Conservation (phyloP, 2,113 vertebrate genomes). For the Stegostoma tigrinum region DNA sequence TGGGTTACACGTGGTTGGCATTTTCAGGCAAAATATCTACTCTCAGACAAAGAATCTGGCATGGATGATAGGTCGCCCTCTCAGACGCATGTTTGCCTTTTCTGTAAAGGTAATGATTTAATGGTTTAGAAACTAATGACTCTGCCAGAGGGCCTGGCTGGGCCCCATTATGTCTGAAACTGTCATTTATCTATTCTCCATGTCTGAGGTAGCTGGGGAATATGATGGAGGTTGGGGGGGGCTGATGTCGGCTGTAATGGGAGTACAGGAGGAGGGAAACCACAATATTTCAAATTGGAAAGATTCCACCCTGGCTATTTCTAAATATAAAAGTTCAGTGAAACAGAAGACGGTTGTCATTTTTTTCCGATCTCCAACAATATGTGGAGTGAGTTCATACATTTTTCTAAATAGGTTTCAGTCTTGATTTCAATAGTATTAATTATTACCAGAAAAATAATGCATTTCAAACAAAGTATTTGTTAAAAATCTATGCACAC, state of each 20-base stretch:
- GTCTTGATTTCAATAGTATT: not conserved
- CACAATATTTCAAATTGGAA: conserved; percentile 57
- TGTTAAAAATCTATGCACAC: not conserved
- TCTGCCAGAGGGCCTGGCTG: conserved; percentile 63
- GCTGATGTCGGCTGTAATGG: conserved; percentile 42
- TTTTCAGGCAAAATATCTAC: conserved; percentile 39
- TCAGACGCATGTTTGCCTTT: conserved; percentile 58
- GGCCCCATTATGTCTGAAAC: conserved; percentile 53
- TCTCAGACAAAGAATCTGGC: conserved; percentile 42
- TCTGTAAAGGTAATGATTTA: conserved; percentile 65
- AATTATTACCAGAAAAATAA: not conserved
- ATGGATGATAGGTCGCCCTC: conserved; percentile 40
- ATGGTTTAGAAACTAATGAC: conserved; percentile 60
- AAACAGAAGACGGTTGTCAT: conserved; percentile 14
- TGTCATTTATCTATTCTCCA: conserved; percentile 56
- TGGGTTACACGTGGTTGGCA: conserved; percentile 35
- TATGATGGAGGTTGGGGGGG: conserved; percentile 37
- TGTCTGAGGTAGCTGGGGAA: conserved; percentile 43
- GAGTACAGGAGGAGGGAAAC: conserved; percentile 49
- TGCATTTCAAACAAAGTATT: not conserved
- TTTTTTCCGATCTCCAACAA: conserved; percentile 14
- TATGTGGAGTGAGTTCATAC: conserved; percentile 1
- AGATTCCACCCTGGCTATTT: conserved; percentile 53
- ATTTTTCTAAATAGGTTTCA: not conserved
- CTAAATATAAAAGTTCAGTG: conserved; percentile 42